Evolutionary conservation across 2,797 vertebrate species (phyloP), one percentile per base, ranked within the genome.

Genomic region (Melanotaenia trifasciata): DNA sequence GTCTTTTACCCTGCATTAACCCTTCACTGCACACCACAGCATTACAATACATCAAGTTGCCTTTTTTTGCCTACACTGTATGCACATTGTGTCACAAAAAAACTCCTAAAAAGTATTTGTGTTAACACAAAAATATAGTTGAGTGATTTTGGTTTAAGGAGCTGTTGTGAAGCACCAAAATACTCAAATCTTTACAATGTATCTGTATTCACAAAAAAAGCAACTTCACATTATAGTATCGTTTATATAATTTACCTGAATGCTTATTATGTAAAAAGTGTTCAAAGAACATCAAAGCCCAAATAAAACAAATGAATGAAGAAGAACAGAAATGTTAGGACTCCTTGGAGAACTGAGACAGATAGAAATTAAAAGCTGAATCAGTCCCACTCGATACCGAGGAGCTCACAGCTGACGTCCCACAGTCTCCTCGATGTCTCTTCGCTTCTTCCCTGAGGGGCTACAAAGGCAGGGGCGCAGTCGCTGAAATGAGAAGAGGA

Each of bases 371-470:
- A 13, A 66, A 50, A 45, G 74, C 65, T 32, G 38, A 79, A 67
- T 97, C 93, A 98, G 84, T 97, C 93, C 94, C 95, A 93, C 79
- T 95, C 94, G 70, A 98, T 95, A 18, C 94, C 95, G 0, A 99
- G 95, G n/a, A 96, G 95, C 78, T 98, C 95, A 36, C 96, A 97
- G 93, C 97, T 99, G 85, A 93, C 86, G 0, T 92, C 95, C 97
- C 97, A 99, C 38, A 98, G 94, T 76, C 94, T 93, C 80, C 92
- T 94, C 16, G 96, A 96, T 0, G 95, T 94, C 13, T 96, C 95
- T 30, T 96, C 94, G 13, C 96, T 96, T 50, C 96, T 91, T 38
- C 94, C 97, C 82, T 95, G 93, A 5, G 95, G 91, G 66, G 97
- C 97, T 1, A 98, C 92, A 0, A 96, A 96, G 7, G 97, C 95